phyloP scores from a whole-genome alignment of 2,888 invertebrate species.

The Sarcophaga variegata region DNA sequence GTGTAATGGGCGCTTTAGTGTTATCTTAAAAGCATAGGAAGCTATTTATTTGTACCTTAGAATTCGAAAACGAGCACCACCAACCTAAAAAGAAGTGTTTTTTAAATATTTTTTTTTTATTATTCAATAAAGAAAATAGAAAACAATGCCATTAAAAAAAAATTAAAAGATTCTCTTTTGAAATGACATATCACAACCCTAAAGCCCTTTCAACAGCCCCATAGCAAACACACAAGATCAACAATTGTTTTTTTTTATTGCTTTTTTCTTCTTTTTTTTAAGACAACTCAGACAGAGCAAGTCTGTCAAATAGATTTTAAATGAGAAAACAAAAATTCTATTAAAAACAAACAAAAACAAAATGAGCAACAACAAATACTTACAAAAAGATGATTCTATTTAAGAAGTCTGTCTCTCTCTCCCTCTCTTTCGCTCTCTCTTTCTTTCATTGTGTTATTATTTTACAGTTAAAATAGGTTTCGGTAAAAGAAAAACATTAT shows the following conservation, averaged over 20 bases:
- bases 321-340: not conserved
- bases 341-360: slow-evolving; percentile 34
- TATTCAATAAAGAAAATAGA: not conserved
- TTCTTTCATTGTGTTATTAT: slow-evolving; percentile 3
- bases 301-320: slow-evolving; percentile 60
- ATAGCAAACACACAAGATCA: slow-evolving; percentile 42
- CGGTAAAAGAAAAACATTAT: slow-evolving; percentile 8
- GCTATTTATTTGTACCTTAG: too few species aligned
- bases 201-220: slow-evolving; percentile 41
- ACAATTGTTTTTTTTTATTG: slow-evolving; percentile 17
- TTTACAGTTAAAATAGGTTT: slow-evolving; percentile 7
- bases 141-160: not conserved
- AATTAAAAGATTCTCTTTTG: not conserved
- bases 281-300: slow-evolving; percentile 47
- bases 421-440: slow-evolving; percentile 13
- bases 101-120: too few species aligned
- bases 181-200: slow-evolving; percentile 7
- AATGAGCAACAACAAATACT: slow-evolving; percentile 38
- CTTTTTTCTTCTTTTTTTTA: slow-evolving; percentile 30
- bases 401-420: not conserved
- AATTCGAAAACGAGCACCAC: too few species aligned
- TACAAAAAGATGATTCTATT: slow-evolving; percentile 3
- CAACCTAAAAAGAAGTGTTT: too few species aligned
- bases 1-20: too few species aligned
- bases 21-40: too few species aligned